These are phyloP conservation scores for Zaprionus inermis DNA, from an alignment of 1,140 invertebrate species.

Conservation along the genomic window DNA sequence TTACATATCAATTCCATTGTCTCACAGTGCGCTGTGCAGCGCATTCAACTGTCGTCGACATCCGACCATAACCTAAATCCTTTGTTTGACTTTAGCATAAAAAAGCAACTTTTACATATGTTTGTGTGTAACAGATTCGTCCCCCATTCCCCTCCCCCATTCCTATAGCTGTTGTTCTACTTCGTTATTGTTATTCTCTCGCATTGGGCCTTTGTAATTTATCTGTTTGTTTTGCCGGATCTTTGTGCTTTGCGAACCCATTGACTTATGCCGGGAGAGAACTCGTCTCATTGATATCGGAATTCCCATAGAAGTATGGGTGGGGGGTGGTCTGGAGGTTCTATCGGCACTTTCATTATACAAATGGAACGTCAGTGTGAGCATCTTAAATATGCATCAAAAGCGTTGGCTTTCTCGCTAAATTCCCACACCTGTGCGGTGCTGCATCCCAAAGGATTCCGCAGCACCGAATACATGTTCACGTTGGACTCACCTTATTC, in stretches of 20 bases:
- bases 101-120: constrained; percentile 73
- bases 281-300: constrained; percentile 37
- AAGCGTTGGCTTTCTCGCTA: constrained; percentile 1
- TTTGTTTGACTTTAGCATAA: constrained; percentile 72
- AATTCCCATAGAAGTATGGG: constrained; percentile 22
- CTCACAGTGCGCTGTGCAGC: constrained; percentile 31
- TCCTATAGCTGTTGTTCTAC: constrained; percentile 27
- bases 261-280: constrained; percentile 69
- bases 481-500: constrained; percentile 87
- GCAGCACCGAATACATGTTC: neutral
- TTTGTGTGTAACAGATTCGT: constrained; percentile 73
- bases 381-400: constrained; percentile 65
- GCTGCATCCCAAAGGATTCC: constrained; percentile 10
- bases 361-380: constrained; percentile 55
- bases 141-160: neutral
- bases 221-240: constrained; percentile 68
- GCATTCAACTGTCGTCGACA: constrained; percentile 65
- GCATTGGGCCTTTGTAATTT: constrained; percentile 63
- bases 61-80: constrained; percentile 50
- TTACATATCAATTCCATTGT: constrained; percentile 49
- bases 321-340: neutral
- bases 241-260: constrained; percentile 45
- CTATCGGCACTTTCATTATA: constrained; percentile 51
- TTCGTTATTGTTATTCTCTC: constrained; percentile 49
- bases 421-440: constrained; percentile 23